These are phyloP conservation scores for Sphaerophoria rueppellii DNA, from an alignment of 2,888 invertebrate species.

Conservation along the genomic window DNA sequence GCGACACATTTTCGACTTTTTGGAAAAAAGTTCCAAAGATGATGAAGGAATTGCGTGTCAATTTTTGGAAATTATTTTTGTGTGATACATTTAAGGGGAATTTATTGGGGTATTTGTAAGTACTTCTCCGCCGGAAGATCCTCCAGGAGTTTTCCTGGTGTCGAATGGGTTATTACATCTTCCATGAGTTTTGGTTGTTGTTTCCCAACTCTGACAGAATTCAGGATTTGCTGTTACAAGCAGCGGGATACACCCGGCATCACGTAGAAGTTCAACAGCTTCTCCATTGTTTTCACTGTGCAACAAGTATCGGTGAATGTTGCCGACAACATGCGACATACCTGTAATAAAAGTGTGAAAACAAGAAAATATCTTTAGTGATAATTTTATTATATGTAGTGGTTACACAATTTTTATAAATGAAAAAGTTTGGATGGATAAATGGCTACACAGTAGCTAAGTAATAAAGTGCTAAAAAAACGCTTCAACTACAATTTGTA, in stretches of 20 bases:
- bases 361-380: too few relatives aligned
- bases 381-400: too few relatives aligned
- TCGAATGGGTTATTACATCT: slow-evolving; percentile 93
- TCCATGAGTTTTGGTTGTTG: slow-evolving; percentile 90
- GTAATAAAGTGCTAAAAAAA: too few relatives aligned
- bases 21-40: too few relatives aligned
- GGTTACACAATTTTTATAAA: too few relatives aligned
- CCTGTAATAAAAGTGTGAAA: too few relatives aligned
- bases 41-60: background rate
- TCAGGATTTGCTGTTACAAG: slow-evolving; percentile 94
- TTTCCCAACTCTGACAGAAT: slow-evolving; percentile 94
- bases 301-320: slow-evolving; percentile 82
- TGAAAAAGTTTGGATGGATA: too few relatives aligned
- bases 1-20: background rate
- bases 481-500: too few relatives aligned
- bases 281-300: slow-evolving; percentile 87
- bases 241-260: slow-evolving; percentile 91
- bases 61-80: slow-evolving; percentile 34
- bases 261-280: slow-evolving; percentile 85
- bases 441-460: too few relatives aligned
- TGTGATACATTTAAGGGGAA: background rate
- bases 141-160: slow-evolving; percentile 88
- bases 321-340: slow-evolving; percentile 88
- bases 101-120: background rate
- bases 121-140: slow-evolving; percentile 95